Percentiles rank a stretch among this genome's conserved stretches.
These are phyloP conservation scores for Pseudois nayaur DNA, from an alignment of 2,113 vertebrate genomes.

Conservation along the genomic window DNA sequence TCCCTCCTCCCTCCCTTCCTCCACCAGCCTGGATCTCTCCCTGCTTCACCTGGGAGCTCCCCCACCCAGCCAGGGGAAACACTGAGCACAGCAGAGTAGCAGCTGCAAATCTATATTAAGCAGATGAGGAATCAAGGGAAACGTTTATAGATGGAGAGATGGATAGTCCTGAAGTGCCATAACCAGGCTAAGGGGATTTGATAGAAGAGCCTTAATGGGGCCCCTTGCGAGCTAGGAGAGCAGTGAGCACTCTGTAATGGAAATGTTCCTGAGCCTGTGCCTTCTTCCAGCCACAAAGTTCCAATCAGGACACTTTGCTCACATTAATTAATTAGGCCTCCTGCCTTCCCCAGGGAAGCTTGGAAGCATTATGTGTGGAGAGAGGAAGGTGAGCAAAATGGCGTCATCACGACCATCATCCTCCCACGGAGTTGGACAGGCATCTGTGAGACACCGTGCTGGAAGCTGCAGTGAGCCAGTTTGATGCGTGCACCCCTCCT, in stretches of 20 bases:
- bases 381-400: background rate
- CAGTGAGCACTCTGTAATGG: background rate
- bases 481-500: background rate
- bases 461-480: background rate
- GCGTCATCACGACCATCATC: background rate
- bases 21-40: background rate
- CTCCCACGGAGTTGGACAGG: background rate
- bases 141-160: background rate
- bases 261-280: background rate
- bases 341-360: background rate
- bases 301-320: background rate
- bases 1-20: background rate
- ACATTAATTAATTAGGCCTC: background rate
- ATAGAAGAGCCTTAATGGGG: background rate
- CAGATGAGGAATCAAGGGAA: background rate
- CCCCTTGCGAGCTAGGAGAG: accelerated
- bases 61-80: background rate
- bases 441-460: background rate
- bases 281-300: background rate
- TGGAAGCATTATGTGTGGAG: background rate
- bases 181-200: background rate
- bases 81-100: background rate
- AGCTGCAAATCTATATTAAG: background rate
- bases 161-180: background rate
- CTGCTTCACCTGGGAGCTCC: background rate